A percentile compares a stretch with the other conserved stretches of the same genome.
Evolutionary conservation across 2,113 vertebrate species (phyloP).

Genomic region (Sebastes schlegelii): DNA sequence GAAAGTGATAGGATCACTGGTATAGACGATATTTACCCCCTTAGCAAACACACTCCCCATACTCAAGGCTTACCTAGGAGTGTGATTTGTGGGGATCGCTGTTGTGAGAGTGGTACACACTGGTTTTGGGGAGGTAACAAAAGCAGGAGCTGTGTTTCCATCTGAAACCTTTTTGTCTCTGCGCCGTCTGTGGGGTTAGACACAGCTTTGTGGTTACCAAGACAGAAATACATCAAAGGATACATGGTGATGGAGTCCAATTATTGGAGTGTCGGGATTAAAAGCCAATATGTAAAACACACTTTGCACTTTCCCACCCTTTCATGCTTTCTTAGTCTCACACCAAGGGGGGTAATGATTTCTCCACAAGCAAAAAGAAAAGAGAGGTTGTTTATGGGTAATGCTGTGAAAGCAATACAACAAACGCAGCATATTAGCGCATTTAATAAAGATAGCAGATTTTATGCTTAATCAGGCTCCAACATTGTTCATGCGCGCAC

Average conservation of each 20-base stretch:
- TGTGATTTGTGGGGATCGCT: constrained; percentile 63
- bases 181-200: constrained; percentile 39
- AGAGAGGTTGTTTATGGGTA: constrained; percentile 42
- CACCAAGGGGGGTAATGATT: constrained; percentile 73
- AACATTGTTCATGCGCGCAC: constrained; percentile 22
- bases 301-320: constrained; percentile 63
- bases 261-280: constrained; percentile 77
- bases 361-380: constrained; percentile 41
- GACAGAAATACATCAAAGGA: constrained; percentile 76
- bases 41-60: constrained; percentile 67
- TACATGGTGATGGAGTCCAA: constrained; percentile 76
- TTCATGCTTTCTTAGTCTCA: constrained; percentile 77
- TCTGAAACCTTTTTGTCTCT: constrained; percentile 64
- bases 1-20: constrained; percentile 77
- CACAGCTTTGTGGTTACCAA: constrained; percentile 65
- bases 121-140: constrained; percentile 56
- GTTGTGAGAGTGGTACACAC: constrained; percentile 53
- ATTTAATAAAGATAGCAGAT: constrained; percentile 31
- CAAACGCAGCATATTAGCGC: constrained; percentile 41
- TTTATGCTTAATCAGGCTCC: constrained; percentile 37
- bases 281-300: constrained; percentile 75
- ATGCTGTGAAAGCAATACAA: constrained; percentile 44
- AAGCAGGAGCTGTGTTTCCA: constrained; percentile 60
- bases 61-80: constrained; percentile 67
- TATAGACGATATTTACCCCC: constrained; percentile 76